Percentiles rank a stretch among this genome's conserved stretches.
phyloP scores from a whole-genome alignment of 2,888 invertebrate species.

The Didymodactylos carnosus region DNA sequence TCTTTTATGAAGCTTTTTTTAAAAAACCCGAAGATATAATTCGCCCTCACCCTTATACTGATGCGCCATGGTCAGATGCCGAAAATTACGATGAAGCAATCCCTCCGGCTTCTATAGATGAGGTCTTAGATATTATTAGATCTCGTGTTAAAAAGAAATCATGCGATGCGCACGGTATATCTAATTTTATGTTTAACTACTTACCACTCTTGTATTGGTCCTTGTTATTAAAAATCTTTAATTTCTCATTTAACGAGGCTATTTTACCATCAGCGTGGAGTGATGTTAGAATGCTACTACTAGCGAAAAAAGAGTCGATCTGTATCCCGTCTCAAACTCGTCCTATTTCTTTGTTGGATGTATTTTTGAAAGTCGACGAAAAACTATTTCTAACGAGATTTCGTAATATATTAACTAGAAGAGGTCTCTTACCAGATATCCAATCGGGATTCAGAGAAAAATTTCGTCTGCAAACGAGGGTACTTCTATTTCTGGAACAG shows the following conservation, averaged over 20 bases:
- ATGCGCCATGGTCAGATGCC: background rate
- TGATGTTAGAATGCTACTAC: background rate
- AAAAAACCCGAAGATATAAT: background rate
- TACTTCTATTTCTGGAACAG: background rate
- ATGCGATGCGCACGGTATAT: background rate
- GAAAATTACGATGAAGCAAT: background rate
- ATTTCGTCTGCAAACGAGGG: background rate
- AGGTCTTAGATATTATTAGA: background rate
- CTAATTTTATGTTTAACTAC: background rate
- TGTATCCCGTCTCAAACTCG: background rate
- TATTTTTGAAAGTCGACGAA: background rate
- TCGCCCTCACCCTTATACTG: background rate
- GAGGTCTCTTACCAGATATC: background rate
- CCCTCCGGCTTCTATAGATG: background rate
- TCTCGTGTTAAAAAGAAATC: background rate
- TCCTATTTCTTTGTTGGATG: background rate
- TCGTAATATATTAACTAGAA: background rate
- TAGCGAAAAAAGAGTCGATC: background rate
- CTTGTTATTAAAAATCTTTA: background rate
- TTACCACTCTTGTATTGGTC: background rate
- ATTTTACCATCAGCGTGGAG: background rate
- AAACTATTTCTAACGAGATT: background rate
- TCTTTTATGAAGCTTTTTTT: background rate
- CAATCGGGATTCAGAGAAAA: background rate
- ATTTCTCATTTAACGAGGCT: background rate